Percentiles rank a stretch among this genome's conserved stretches.
phyloP scores from a whole-genome alignment of 1,140 invertebrate species.

The Diploscapter pachys region DNA sequence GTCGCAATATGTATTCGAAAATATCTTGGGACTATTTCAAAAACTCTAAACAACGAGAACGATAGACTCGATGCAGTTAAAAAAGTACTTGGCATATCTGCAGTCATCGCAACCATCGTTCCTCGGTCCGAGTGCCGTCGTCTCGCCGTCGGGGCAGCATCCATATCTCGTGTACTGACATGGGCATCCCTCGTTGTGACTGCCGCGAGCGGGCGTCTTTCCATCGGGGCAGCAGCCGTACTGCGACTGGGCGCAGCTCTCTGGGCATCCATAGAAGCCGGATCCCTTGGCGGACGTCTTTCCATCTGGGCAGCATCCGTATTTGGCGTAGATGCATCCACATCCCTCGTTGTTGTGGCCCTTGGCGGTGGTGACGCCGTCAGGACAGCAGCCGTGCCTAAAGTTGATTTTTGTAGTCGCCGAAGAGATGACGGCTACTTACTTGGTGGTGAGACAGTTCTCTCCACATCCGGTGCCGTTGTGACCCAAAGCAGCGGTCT shows the following conservation, averaged over 20 bases:
- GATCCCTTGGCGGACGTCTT: slow-evolving; percentile 73
- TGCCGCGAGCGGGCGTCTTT: slow-evolving; percentile 70
- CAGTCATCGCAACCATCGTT: slow-evolving; percentile 72
- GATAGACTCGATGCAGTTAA: not conserved
- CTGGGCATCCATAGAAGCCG: slow-evolving; percentile 73
- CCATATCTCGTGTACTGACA: slow-evolving; percentile 84
- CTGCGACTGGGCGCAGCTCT: slow-evolving; percentile 53
- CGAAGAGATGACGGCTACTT: not conserved
- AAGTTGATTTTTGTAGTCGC: slow-evolving; percentile 4
- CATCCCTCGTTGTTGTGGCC: slow-evolving; percentile 66
- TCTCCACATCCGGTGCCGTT: slow-evolving; percentile 62
- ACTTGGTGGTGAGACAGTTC: slow-evolving; percentile 56
- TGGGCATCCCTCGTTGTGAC: slow-evolving; percentile 71
- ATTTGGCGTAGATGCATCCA: slow-evolving; percentile 73
- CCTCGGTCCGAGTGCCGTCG: slow-evolving; percentile 74
- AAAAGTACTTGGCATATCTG: slow-evolving; percentile 46
- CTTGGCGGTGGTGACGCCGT: slow-evolving; percentile 58
- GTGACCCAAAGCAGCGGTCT: slow-evolving; percentile 72
- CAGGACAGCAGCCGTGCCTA: slow-evolving; percentile 66
- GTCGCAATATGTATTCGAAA: too few relatives aligned
- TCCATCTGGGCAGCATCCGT: slow-evolving; percentile 82
- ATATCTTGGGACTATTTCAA: too few relatives aligned
- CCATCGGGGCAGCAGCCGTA: slow-evolving; percentile 83
- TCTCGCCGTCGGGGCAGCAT: slow-evolving; percentile 85
- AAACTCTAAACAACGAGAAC: too few relatives aligned